Percentiles rank a stretch among this genome's conserved stretches.
Evolutionary conservation across 2,888 invertebrate genomes (phyloP).

Genomic region (Netelia melanura): DNA sequence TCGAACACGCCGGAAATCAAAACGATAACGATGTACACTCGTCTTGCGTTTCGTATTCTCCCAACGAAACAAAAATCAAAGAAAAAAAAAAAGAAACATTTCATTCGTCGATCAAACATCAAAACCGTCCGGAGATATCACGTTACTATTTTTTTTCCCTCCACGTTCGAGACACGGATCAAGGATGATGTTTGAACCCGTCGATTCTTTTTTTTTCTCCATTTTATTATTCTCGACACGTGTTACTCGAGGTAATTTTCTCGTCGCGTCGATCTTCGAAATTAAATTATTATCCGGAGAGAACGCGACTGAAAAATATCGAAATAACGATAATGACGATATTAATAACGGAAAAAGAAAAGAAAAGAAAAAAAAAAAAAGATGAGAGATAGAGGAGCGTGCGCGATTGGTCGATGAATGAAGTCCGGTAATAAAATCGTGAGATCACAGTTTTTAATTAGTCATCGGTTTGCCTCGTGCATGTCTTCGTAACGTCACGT

Average conservation of each 20-base stretch:
- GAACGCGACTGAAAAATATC: not conserved
- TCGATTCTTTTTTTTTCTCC: not conserved
- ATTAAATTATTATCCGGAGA: not conserved
- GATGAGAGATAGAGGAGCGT: not conserved
- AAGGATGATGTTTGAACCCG: not conserved
- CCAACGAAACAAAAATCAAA: too few species aligned
- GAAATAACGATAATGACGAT: not conserved
- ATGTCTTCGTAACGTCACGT: slow-evolving; percentile 46
- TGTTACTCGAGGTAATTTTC: not conserved
- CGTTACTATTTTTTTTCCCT: not conserved
- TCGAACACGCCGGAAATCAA: not conserved
- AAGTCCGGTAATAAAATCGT: slow-evolving; percentile 35
- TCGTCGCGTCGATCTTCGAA: slow-evolving; percentile 13
- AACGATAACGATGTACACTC: not conserved
- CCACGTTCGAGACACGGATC: not conserved
- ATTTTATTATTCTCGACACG: not conserved
- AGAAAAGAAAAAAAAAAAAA: not conserved
- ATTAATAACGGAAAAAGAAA: not conserved
- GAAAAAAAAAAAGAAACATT: too few species aligned
- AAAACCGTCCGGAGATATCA: not conserved
- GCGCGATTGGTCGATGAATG: not conserved
- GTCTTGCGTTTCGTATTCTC: too few species aligned
- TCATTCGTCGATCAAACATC: not conserved
- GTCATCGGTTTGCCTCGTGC: slow-evolving; percentile 46
- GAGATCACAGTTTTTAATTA: slow-evolving; percentile 57